Percentiles rank a stretch among this genome's conserved stretches.
Conservation (phyloP, 1,140 invertebrate species). For the Ctenoplectra terminalis region DNA sequence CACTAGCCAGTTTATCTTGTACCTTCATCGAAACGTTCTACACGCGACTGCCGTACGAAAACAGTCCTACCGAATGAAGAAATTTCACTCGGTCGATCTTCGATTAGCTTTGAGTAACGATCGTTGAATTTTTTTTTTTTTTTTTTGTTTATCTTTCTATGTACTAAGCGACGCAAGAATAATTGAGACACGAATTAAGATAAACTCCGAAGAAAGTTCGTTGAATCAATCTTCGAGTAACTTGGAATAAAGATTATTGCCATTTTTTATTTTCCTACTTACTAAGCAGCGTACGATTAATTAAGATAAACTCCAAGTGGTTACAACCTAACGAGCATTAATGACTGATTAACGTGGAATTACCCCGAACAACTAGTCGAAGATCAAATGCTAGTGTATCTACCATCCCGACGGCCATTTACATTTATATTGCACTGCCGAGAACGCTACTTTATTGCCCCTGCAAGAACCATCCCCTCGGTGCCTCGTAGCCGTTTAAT, state of each 20-base stretch:
- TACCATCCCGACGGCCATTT: background rate
- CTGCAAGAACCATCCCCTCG: background rate
- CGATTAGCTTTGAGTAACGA: too few relatives aligned
- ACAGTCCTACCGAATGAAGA: background rate
- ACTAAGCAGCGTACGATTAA: background rate
- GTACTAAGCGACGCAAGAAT: too few relatives aligned
- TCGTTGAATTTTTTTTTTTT: too few relatives aligned
- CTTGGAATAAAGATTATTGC: too few relatives aligned
- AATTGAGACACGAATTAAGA: too few relatives aligned
- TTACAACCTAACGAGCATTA: background rate
- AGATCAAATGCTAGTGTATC: background rate
- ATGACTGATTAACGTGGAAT: conserved; percentile 21
- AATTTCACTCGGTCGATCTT: background rate
- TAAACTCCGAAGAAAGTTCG: too few relatives aligned
- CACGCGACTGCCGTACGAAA: background rate
- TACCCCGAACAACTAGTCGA: background rate
- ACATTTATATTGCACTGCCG: conserved; percentile 31
- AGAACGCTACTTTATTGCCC: conserved; percentile 10
- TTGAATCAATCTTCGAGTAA: background rate
- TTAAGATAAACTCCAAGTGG: background rate
- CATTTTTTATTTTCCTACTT: background rate
- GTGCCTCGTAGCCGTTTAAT: background rate
- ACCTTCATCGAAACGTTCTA: conserved; percentile 10
- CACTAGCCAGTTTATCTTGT: conserved; percentile 18
- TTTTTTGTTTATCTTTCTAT: too few relatives aligned